phyloP scores from a whole-genome alignment of 1,140 invertebrate species.

The Melipona quadrifasciata region DNA sequence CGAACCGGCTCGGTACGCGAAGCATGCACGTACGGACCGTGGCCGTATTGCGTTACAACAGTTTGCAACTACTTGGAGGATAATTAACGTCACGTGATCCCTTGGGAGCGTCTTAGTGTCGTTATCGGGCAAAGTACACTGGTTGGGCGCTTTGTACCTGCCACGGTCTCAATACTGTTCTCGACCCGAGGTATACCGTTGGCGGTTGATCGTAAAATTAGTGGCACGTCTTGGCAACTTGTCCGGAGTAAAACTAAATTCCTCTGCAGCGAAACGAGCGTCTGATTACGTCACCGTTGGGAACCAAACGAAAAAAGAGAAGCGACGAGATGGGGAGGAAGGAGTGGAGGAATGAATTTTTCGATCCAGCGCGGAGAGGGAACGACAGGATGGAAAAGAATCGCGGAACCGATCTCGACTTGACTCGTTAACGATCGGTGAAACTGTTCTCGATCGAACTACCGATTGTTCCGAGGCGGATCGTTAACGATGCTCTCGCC shows the following conservation, averaged over 20 bases:
- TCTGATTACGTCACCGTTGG: constrained; percentile 33
- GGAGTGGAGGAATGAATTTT: background rate
- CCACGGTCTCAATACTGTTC: constrained; percentile 62
- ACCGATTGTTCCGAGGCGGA: constrained; percentile 38
- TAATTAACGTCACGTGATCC: constrained; percentile 71
- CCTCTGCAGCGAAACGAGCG: background rate
- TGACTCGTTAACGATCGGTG: constrained; percentile 36
- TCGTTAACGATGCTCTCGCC: constrained; percentile 1
- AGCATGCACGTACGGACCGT: constrained; percentile 31
- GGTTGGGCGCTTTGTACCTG: constrained; percentile 71
- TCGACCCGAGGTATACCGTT: constrained; percentile 57
- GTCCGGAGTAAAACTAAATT: constrained; percentile 48
- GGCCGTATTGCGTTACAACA: constrained; percentile 42
- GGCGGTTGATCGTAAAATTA: constrained; percentile 76
- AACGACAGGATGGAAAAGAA: background rate
- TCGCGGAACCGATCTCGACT: constrained; percentile 27
- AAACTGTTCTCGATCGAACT: constrained; percentile 32
- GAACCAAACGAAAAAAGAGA: constrained; percentile 27
- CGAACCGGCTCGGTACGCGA: constrained; percentile 11
- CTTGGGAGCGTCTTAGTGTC: constrained; percentile 66
- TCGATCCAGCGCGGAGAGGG: constrained; percentile 7
- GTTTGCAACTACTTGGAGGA: constrained; percentile 61
- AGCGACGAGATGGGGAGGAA: background rate
- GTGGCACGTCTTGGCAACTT: constrained; percentile 59
- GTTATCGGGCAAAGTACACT: constrained; percentile 74